These are phyloP conservation scores for Lanius collurio DNA, from an alignment of 2,113 vertebrate species.

Conservation along the genomic window DNA sequence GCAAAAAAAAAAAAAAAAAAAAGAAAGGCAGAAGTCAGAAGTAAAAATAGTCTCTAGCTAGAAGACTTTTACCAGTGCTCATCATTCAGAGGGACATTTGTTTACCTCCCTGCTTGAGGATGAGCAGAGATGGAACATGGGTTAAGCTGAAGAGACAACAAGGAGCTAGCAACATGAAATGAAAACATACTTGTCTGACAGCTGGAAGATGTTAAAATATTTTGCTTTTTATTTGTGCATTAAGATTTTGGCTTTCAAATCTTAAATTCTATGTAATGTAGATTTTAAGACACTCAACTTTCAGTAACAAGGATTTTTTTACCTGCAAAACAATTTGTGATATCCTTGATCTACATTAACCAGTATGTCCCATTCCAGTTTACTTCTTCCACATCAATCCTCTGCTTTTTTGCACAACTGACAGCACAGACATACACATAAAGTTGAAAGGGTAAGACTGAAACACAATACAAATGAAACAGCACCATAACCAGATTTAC, in stretches of 20 bases:
- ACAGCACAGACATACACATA: background rate
- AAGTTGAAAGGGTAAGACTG: background rate
- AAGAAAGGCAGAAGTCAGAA: background rate
- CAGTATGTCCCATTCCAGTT: background rate
- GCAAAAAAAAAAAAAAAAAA: background rate
- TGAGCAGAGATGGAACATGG: background rate
- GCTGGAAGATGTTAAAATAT: background rate
- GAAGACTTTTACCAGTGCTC: background rate
- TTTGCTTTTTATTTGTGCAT: background rate
- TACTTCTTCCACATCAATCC: background rate
- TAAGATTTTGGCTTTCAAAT: background rate
- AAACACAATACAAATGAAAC: background rate
- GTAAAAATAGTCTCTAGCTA: background rate
- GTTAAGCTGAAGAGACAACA: background rate
- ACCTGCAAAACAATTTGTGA: background rate
- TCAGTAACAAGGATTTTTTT: background rate
- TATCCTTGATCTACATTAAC: background rate
- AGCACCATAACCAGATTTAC: background rate
- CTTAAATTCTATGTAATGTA: background rate
- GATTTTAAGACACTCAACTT: background rate
- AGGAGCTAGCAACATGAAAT: background rate
- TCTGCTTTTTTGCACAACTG: background rate
- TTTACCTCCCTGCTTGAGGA: background rate
- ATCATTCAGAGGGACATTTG: background rate
- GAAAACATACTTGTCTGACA: background rate